Evolutionary conservation across 2,888 invertebrate genomes (phyloP).

Genomic region (Agonopterix heracliana): DNA sequence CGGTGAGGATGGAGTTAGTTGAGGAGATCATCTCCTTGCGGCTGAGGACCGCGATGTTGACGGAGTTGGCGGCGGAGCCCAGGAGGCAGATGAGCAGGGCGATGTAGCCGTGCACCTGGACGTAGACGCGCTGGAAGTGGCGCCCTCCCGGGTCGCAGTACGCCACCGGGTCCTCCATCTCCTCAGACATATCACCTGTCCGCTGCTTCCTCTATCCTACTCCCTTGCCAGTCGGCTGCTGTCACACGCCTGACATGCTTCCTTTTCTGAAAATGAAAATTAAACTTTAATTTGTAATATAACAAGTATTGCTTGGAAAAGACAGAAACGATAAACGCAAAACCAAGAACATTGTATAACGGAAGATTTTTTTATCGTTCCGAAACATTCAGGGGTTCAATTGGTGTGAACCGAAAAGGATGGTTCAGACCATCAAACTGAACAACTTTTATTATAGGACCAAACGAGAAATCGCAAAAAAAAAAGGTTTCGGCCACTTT

Average conservation of each 20-base stretch:
- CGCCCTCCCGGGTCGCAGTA: conserved; percentile 75
- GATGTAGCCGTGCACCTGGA: conserved; percentile 87
- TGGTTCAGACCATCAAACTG: no score
- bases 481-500: no score
- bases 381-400: no score
- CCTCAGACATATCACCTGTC: conserved; percentile 3
- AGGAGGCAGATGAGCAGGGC: conserved; percentile 91
- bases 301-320: not conserved
- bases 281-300: not conserved
- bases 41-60: conserved; percentile 93
- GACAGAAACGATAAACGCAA: not conserved
- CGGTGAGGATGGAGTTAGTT: conserved; percentile 94
- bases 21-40: conserved; percentile 94
- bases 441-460: no score
- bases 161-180: conserved; percentile 22
- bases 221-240: not conserved
- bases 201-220: not conserved
- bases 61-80: conserved; percentile 90
- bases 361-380: no score
- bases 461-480: no score
- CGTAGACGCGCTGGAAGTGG: conserved; percentile 79
- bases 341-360: no score
- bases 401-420: no score
- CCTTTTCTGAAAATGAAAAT: conserved; percentile 3
- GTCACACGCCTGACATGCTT: conserved; percentile 1